phyloP scores from a whole-genome alignment of 2,888 invertebrate species.

The Odontothrips loti region DNA sequence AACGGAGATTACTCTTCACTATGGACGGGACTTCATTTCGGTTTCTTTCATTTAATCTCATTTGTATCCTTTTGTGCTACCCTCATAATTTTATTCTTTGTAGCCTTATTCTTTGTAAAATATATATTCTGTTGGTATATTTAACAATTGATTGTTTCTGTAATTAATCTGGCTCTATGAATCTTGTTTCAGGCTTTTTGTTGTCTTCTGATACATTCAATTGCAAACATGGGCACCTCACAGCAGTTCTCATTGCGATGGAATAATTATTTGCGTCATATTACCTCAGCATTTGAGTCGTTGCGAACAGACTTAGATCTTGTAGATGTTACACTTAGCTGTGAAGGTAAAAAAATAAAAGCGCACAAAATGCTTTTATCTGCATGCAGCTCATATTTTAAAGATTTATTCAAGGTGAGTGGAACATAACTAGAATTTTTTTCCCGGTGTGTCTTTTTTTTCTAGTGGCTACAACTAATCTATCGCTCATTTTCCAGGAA shows the following conservation, averaged over 20 bases:
- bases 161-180: too few species aligned
- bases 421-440: neutral
- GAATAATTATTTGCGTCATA: slow-evolving; percentile 76
- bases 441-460: too few species aligned
- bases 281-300: slow-evolving; percentile 74
- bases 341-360: slow-evolving; percentile 76
- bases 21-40: too few species aligned
- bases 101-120: too few species aligned
- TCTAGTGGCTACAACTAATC: neutral
- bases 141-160: too few species aligned
- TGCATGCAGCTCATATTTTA: slow-evolving; percentile 77
- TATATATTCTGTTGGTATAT: too few species aligned
- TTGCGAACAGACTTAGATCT: slow-evolving; percentile 57
- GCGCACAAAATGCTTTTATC: slow-evolving; percentile 82
- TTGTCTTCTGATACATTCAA: too few species aligned
- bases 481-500: slow-evolving; percentile 54
- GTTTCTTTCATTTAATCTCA: too few species aligned
- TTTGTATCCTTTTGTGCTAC: too few species aligned
- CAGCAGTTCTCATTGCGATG: slow-evolving; percentile 81
- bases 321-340: slow-evolving; percentile 80
- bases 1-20: too few species aligned
- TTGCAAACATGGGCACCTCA: neutral
- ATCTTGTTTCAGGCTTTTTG: neutral
- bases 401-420: slow-evolving; percentile 31
- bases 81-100: too few species aligned